Percentiles rank a stretch among this genome's conserved stretches.
Conservation (phyloP, 2,797 vertebrate genomes). For the Bucorvus abyssinicus region DNA sequence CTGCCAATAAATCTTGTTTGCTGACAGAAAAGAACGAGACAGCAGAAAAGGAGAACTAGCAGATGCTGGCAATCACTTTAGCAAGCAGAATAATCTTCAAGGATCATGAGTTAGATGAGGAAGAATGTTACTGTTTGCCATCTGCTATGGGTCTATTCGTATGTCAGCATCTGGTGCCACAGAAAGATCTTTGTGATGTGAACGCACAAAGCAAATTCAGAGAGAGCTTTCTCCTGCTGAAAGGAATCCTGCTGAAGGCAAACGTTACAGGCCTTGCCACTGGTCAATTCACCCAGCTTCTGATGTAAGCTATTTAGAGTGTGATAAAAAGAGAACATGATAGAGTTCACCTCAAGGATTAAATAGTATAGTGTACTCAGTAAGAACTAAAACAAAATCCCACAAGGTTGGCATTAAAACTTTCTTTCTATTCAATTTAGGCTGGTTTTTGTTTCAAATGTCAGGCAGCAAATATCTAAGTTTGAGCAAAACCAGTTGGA, state of each 20-base stretch:
- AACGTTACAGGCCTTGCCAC: constrained; percentile 37
- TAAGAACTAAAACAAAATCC: constrained; percentile 60
- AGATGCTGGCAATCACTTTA: constrained; percentile 50
- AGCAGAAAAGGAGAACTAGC: constrained; percentile 58
- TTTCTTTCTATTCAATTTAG: constrained; percentile 80
- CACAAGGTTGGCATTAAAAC: constrained; percentile 85
- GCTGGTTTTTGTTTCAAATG: constrained; percentile 68
- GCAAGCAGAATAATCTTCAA: constrained; percentile 40
- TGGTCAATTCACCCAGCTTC: constrained; percentile 29
- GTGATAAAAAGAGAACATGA: constrained; percentile 2
- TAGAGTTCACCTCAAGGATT: constrained; percentile 20
- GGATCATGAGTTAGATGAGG: constrained; percentile 48
- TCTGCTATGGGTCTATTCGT: constrained; percentile 48
- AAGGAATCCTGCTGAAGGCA: constrained; percentile 3
- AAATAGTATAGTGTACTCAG: constrained; percentile 3
- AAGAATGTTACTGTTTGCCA: constrained; percentile 50
- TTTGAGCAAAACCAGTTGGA: constrained; percentile 50
- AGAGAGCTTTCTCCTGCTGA: constrained; percentile 29
- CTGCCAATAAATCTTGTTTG: constrained; percentile 35
- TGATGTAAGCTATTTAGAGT: not conserved
- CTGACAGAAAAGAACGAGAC: constrained; percentile 43
- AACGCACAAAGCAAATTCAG: not conserved
- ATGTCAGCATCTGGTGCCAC: constrained; percentile 21
- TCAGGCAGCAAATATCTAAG: constrained; percentile 79
- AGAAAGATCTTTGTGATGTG: constrained; percentile 40